These are phyloP conservation scores for Acromyrmex charruanus DNA, from an alignment of 1,140 invertebrate species.

Conservation along the genomic window DNA sequence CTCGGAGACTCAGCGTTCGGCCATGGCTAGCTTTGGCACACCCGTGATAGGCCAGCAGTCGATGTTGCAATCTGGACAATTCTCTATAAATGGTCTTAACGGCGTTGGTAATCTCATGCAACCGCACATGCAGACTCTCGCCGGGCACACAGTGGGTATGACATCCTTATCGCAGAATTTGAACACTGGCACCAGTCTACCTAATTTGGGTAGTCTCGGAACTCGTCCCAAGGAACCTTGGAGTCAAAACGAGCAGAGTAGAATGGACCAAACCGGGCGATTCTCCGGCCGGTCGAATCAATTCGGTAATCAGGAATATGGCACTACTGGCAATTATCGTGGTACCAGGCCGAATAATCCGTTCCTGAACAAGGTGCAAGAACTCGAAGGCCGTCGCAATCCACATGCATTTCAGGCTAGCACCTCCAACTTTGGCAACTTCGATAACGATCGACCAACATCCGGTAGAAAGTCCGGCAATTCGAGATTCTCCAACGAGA, in stretches of 20 bases:
- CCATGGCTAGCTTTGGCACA: constrained; percentile 50
- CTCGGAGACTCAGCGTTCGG: constrained; percentile 67
- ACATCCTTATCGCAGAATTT: constrained; percentile 58
- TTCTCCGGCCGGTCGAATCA: constrained; percentile 75
- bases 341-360: constrained; percentile 73
- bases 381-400: constrained; percentile 88
- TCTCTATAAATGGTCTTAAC: constrained; percentile 81
- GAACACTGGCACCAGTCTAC: constrained; percentile 32
- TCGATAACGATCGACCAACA: constrained; percentile 71
- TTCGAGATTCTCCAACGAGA: constrained; percentile 72
- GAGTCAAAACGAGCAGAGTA: constrained; percentile 72
- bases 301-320: constrained; percentile 73
- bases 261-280: constrained; percentile 74
- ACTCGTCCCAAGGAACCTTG: constrained; percentile 73
- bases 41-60: constrained; percentile 69
- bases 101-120: constrained; percentile 80
- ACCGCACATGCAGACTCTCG: constrained; percentile 71
- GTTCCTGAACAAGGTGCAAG: constrained; percentile 85
- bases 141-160: constrained; percentile 69
- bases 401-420: constrained; percentile 88
- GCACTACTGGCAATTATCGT: constrained; percentile 68
- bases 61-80: constrained; percentile 78
- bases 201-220: constrained; percentile 46
- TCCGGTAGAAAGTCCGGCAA: constrained; percentile 67
- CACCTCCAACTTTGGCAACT: constrained; percentile 50